Conservation (phyloP, 2,797 vertebrate species). For the Poeciliopsis presidionis region DNA sequence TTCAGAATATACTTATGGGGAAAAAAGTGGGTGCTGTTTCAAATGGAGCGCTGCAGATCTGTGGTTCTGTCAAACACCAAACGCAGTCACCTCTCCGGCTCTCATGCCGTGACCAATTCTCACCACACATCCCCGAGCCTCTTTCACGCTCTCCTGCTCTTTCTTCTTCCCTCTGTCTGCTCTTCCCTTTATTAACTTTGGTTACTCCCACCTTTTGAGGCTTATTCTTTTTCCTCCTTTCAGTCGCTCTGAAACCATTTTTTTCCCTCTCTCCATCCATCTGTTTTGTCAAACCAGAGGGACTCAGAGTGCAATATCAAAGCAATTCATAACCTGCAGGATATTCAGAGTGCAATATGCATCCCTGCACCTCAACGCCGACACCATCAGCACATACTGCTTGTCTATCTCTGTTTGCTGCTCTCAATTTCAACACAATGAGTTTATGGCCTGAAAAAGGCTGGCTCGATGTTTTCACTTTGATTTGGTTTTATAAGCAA, state of each 20-base stretch:
- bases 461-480: constrained; percentile 20
- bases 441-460: constrained; percentile 38
- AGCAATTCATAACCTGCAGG: constrained; percentile 67
- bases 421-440: constrained; percentile 40
- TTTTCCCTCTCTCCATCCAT: constrained; percentile 11
- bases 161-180: constrained; percentile 18
- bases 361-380: constrained; percentile 25
- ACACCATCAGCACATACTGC: constrained; percentile 19
- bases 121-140: constrained; percentile 12
- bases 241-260: constrained; percentile 31
- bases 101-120: constrained; percentile 20
- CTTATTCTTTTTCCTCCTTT: constrained; percentile 26
- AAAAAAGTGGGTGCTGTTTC: constrained; percentile 15
- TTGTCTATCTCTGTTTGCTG: constrained; percentile 25
- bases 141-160: constrained; percentile 34
- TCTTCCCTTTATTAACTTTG: constrained; percentile 50
- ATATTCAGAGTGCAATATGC: constrained; percentile 54
- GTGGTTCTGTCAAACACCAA: constrained; percentile 21
- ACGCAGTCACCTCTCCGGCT: constrained; percentile 7
- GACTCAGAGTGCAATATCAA: constrained; percentile 61
- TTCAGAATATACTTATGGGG: background rate
- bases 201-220: constrained; percentile 34
- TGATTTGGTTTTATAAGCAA: constrained; percentile 15
- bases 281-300: constrained; percentile 33
- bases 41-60: background rate